Percentiles rank a stretch among this genome's conserved stretches.
phyloP scores from a whole-genome alignment of 1,140 invertebrate genomes.

The Atopsyche davidsoni region DNA sequence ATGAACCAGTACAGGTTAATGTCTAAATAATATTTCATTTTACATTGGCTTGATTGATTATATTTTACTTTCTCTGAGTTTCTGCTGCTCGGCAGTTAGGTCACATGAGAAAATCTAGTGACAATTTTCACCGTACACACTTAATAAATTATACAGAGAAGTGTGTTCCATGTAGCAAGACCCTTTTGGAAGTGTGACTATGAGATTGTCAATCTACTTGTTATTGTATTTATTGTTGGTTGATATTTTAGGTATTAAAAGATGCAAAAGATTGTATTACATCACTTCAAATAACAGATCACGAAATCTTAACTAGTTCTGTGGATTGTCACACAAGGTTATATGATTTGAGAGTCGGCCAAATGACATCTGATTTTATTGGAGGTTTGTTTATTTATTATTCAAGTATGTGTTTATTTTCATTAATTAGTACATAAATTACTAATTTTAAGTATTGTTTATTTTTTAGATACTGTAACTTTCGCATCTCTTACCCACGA shows the following conservation, averaged over 20 bases:
- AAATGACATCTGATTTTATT: conserved; percentile 77
- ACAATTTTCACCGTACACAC: too few relatives aligned
- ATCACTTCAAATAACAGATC: conserved; percentile 73
- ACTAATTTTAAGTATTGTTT: not conserved
- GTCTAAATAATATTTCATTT: not conserved
- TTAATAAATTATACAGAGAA: too few relatives aligned
- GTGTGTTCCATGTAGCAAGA: too few relatives aligned
- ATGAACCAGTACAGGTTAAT: conserved; percentile 66
- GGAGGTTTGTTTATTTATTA: conserved; percentile 55
- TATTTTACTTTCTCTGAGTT: too few relatives aligned
- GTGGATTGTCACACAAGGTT: conserved; percentile 81
- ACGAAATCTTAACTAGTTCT: conserved; percentile 87
- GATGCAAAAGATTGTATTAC: conserved; percentile 94
- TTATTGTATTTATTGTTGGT: too few relatives aligned
- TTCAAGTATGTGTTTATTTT: conserved; percentile 7
- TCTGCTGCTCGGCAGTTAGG: too few relatives aligned
- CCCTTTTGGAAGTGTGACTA: too few relatives aligned
- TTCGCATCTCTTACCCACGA: conserved; percentile 73
- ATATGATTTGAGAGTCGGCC: conserved; percentile 86
- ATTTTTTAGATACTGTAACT: conserved; percentile 61
- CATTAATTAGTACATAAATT: conserved; percentile 13
- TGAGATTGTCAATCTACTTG: too few relatives aligned
- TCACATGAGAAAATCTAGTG: too few relatives aligned
- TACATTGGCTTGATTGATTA: too few relatives aligned
- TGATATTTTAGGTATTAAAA: conserved; percentile 64